Evolutionary conservation across 2,113 vertebrate species (phyloP), one percentile per base, ranked within the genome.

Genomic region (Petrocephalus microphthalmus): DNA sequence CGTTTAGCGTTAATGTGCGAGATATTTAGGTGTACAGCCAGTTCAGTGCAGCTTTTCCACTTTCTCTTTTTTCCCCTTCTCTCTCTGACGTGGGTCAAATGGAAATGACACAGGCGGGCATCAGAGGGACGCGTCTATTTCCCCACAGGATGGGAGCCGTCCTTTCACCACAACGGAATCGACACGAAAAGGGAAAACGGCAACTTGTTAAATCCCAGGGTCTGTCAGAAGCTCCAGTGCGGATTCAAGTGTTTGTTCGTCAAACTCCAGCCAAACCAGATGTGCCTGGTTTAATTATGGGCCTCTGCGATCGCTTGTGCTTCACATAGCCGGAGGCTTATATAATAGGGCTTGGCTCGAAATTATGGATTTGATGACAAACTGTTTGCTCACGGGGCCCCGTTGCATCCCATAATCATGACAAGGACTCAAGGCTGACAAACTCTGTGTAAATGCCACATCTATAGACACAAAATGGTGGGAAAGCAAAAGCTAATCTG

Each of bases 201-300:
- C 25, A 56, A 53, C 74, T 54, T 64, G 54, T 47, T 57, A 86
- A n/a, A 45, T 86, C 52, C 53, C 20, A 25, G 84, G 47, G 87
- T 82, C 7, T 47, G 51, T 56, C 71, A 42, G 71, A 88, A 37
- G 51, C 52, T 85, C 84, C 84, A 85, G 10, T 56, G 84, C 19
- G 84, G 84, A 33, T 85, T 85, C 45, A 83, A 84, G 49, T 51
- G 82, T 84, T 84, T 84, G 64, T 42, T 67, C 49, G 52, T 17
- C 60, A 51, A 87, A 47, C 60, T 19, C 60, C 17, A 49, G 60
- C n/a, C 56, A 45, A 87, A 87, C 47, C 78, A 45, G 87, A 56
- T 56, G 87, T 53, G 74, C 87, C 87, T 57, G n/a, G n/a, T 37
- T 47, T 57, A 84, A 88, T 84, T 45, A 88, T 60, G 87, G 78